Base-by-base conservation (phyloP, 2,888 invertebrate genomes). In the Diplolepis rosae region DNA sequence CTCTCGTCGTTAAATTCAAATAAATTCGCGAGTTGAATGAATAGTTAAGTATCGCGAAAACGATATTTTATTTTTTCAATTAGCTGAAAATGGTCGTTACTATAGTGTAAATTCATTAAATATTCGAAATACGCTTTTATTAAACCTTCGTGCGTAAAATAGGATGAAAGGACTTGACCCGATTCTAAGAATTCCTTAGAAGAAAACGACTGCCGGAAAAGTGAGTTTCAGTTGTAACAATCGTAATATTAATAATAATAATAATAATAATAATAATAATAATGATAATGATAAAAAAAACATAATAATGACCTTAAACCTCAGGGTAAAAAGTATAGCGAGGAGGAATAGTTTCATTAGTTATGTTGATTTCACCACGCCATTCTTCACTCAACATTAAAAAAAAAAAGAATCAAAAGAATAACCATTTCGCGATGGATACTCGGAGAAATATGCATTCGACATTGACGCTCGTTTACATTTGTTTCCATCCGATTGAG, bases 301-400 rank as follows among this genome's bases (percentile, higher is more conserved):
- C 48, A 51, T 65, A 71, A 45, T 18, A 45, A 45, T 18, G 32
- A 32, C 35, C 35, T n/a, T 28, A n/a, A 6, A 52, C n/a, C 13
- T 52, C 7, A 15, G 30, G 30, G 7, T 30, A 54, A 15, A 18
- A 30, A 30, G 69, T 51, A 22, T 54, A 69, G 69, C 66, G 69
- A 67, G 35, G 65, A 71, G 45, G 15, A 18, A 65, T 71, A 54
- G 51, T 66, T n/a, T 32, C 11, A 35, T 68, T 69, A 24, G 24
- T 54, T 24, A 11, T 30, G 50, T 51, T 30, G 70, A 70, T 68
- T 65, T 42, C 35, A 27, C 42, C 45, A 18, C 69, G 52, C 24
- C 66, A 65, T 65, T 30, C 50, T 48, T 50, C 51, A 39, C 54
- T 27, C n/a, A 56, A 54, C 54, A 45, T 52, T 67, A 27, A 50